phyloP scores from a whole-genome alignment of 1,140 invertebrate genomes.

The Neodiprion fabricii region DNA sequence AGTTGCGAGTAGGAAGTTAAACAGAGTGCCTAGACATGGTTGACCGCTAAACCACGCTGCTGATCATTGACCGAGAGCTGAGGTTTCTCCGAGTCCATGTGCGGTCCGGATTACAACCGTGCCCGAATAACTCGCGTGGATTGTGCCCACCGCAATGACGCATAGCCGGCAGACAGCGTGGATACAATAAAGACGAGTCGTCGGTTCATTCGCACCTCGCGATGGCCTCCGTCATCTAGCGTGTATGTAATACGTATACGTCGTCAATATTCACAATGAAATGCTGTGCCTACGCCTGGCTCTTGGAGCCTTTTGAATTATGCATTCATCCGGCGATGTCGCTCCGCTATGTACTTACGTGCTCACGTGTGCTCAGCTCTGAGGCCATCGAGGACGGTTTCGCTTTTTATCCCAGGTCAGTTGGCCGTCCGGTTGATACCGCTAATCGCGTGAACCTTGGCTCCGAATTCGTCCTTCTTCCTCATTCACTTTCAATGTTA shows the following conservation, averaged over 20 bases:
- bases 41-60: not conserved
- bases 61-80: constrained; percentile 5
- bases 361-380: not conserved
- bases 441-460: too few relatives aligned
- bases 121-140: too few relatives aligned
- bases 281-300: not conserved
- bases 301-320: not conserved
- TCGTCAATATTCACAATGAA: not conserved
- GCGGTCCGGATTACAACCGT: not conserved
- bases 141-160: too few relatives aligned
- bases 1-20: not conserved
- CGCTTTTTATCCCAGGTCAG: constrained; percentile 5
- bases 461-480: too few relatives aligned
- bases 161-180: not conserved
- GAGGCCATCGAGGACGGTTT: not conserved
- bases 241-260: too few relatives aligned
- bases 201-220: not conserved
- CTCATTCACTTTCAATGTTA: too few relatives aligned
- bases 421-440: not conserved
- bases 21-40: not conserved
- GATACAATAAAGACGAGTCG: not conserved
- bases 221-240: too few relatives aligned
- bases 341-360: not conserved
- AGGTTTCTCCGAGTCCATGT: not conserved
- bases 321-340: not conserved